Evolutionary conservation across 2,888 invertebrate species (phyloP), one percentile per base, ranked within the genome.

Genomic region (Drosophila greeni): DNA sequence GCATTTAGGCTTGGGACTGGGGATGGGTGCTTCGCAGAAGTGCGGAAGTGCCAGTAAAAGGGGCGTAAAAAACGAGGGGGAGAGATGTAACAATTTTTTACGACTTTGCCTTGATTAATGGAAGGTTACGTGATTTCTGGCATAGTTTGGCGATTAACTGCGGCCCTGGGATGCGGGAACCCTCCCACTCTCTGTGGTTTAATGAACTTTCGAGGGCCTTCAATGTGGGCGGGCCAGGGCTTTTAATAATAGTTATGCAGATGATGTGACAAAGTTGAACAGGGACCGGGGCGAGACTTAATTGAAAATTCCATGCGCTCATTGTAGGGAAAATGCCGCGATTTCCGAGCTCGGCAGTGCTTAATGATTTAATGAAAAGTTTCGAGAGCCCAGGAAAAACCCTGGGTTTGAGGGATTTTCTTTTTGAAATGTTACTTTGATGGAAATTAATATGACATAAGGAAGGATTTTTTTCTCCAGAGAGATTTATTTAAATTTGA

Each of bases 11-110:
- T 52, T 14, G 48, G 43, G 43, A 20, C 8, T 4, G 29, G 14
- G 23, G 16, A 7, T 40, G 24, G 45, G 33, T 16, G 24, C 34
- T 24, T 53, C 42, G 56, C 43, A 40, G 49, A 66, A 72, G 73
- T 80, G 83, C 79, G 83, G 83, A 80, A 75, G 75, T 74, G 79
- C 62, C 75, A 75, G 81, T 82, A 80, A 80, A 75, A 70, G 71
- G 71, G 70, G 68, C 65, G 55, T 64, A 62, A 58, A 55, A 39
- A 47, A 55, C 47, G 54, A 60, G 39, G 53, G n/a, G 40, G n/a
- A 24, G 42, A 42, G 42, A 24, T 47, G 52, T 37, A 48, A 49
- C 43, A 24, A 49, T 66, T 74, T 77, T 80, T 75, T 82, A 75
- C 62, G 70, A 74, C 42, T 75, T 33, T 16, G 23, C 52, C 52